A percentile compares a stretch with the other conserved stretches of the same genome.
Evolutionary conservation across 1,140 invertebrate genomes (phyloP).

Genomic region (Cherax quadricarinatus): DNA sequence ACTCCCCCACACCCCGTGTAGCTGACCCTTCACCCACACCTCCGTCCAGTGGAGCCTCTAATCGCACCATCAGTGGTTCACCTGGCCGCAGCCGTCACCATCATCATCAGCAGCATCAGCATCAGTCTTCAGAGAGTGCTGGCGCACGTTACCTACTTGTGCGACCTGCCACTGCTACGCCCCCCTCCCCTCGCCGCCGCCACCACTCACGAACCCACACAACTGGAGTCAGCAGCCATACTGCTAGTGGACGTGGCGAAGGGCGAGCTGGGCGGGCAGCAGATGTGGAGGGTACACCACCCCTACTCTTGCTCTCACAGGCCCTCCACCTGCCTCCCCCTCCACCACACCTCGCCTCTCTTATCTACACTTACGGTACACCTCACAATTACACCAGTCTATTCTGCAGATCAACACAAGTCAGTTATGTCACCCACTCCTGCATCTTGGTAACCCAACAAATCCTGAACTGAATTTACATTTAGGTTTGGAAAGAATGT

Average conservation of each 20-base stretch:
- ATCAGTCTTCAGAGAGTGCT: conserved; percentile 36
- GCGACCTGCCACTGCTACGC: conserved; percentile 59
- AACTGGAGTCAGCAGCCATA: conserved; percentile 24
- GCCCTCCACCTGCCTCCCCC: conserved; percentile 66
- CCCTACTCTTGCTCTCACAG: conserved; percentile 66
- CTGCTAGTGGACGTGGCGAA: conserved; percentile 33
- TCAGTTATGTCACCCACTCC: not conserved
- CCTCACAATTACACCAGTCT: conserved; percentile 17
- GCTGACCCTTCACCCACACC: conserved; percentile 45
- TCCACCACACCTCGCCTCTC: conserved; percentile 66
- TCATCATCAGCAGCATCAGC: conserved; percentile 43
- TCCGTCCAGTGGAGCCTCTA: conserved; percentile 42
- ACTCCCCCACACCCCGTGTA: conserved; percentile 31
- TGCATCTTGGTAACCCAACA: not conserved
- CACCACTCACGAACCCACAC: conserved; percentile 36
- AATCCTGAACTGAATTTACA: not conserved
- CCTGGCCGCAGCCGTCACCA: conserved; percentile 55
- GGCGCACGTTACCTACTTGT: conserved; percentile 57
- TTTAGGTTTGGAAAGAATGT: not conserved
- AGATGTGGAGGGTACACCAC: conserved; percentile 64
- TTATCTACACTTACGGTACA: conserved; percentile 70
- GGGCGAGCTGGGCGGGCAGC: conserved; percentile 51
- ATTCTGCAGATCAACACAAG: conserved; percentile 2
- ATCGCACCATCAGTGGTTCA: conserved; percentile 46
- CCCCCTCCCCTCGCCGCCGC: conserved; percentile 57